A percentile compares a stretch with the other conserved stretches of the same genome.
Evolutionary conservation across 2,797 vertebrate genomes (phyloP).

Genomic region (Tinamus major): DNA sequence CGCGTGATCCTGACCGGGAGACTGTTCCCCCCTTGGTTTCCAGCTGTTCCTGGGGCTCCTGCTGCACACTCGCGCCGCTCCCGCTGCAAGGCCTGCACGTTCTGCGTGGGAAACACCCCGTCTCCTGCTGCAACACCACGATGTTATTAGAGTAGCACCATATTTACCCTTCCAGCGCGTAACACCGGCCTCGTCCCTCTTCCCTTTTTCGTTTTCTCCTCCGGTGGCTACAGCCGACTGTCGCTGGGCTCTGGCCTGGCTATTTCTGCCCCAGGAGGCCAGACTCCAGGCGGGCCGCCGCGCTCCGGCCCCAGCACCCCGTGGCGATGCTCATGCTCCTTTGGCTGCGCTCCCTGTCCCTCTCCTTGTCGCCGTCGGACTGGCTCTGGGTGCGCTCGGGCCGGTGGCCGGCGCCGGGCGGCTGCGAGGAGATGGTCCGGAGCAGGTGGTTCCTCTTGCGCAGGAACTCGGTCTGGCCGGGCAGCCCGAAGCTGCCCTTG

Average conservation of each 20-base stretch:
- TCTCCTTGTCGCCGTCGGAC: slow-evolving; percentile 87
- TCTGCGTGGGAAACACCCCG: neutral
- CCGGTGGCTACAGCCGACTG: neutral
- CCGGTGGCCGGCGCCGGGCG: slow-evolving; percentile 72
- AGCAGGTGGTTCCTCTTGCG: slow-evolving; percentile 95
- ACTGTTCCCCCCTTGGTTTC: neutral
- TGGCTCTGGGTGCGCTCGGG: slow-evolving; percentile 89
- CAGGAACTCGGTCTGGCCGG: slow-evolving; percentile 90
- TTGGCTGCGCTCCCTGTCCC: slow-evolving; percentile 86
- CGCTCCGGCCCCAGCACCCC: slow-evolving; percentile 91
- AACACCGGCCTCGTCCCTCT: slow-evolving; percentile 20
- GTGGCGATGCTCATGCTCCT: slow-evolving; percentile 95
- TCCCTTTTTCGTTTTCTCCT: slow-evolving; percentile 27
- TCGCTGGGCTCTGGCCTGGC: neutral
- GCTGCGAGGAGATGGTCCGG: slow-evolving; percentile 92
- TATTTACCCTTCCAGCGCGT: slow-evolving; percentile 74
- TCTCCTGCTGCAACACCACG: slow-evolving; percentile 55
- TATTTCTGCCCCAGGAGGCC: slow-evolving; percentile 88
- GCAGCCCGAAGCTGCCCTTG: slow-evolving; percentile 94
- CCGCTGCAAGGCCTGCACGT: slow-evolving; percentile 66
- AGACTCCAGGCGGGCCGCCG: slow-evolving; percentile 85
- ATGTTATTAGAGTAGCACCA: slow-evolving; percentile 82
- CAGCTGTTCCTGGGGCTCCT: slow-evolving; percentile 35
- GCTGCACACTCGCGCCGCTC: slow-evolving; percentile 38
- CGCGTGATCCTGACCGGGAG: slow-evolving; percentile 21